phyloP scores from a whole-genome alignment of 2,797 vertebrate species.

The Potorous gilbertii region DNA sequence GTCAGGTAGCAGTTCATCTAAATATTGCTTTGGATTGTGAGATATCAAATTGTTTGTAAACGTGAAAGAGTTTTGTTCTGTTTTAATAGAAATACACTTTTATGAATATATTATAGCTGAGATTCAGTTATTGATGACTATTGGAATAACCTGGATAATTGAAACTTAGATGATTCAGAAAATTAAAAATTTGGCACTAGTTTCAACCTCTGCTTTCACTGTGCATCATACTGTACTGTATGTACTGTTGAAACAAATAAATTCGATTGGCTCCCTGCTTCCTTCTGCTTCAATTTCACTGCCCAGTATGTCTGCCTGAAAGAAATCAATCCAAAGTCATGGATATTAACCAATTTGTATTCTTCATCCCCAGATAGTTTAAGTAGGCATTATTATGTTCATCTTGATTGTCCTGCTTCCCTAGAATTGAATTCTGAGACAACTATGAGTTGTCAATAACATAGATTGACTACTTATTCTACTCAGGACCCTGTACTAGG shows the following conservation, averaged over 20 bases:
- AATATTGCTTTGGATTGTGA: not conserved
- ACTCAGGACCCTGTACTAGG: not conserved
- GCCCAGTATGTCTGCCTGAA: slow-evolving; percentile 29
- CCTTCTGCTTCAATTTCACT: slow-evolving; percentile 32
- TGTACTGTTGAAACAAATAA: slow-evolving; percentile 49
- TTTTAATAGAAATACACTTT: slow-evolving; percentile 47
- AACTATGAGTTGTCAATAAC: slow-evolving; percentile 20
- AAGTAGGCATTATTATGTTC: not conserved
- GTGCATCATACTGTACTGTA: slow-evolving; percentile 47
- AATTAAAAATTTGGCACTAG: slow-evolving; percentile 34
- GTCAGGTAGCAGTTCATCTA: not conserved
- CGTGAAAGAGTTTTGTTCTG: slow-evolving; percentile 56
- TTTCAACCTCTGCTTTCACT: slow-evolving; percentile 52
- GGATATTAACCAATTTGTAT: slow-evolving; percentile 32
- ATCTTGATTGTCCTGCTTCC: slow-evolving; percentile 3
- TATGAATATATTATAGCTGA: slow-evolving; percentile 14
- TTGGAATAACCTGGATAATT: slow-evolving; percentile 21
- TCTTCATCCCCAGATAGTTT: not conserved
- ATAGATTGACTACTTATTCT: not conserved
- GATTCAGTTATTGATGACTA: slow-evolving; percentile 53
- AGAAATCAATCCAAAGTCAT: slow-evolving; percentile 23
- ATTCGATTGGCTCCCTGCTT: slow-evolving; percentile 18
- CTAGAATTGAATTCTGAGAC: slow-evolving; percentile 33
- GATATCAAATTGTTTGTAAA: not conserved
- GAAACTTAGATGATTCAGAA: slow-evolving; percentile 52